phyloP scores from a whole-genome alignment of 2,888 invertebrate species.

The Abscondita cerata region DNA sequence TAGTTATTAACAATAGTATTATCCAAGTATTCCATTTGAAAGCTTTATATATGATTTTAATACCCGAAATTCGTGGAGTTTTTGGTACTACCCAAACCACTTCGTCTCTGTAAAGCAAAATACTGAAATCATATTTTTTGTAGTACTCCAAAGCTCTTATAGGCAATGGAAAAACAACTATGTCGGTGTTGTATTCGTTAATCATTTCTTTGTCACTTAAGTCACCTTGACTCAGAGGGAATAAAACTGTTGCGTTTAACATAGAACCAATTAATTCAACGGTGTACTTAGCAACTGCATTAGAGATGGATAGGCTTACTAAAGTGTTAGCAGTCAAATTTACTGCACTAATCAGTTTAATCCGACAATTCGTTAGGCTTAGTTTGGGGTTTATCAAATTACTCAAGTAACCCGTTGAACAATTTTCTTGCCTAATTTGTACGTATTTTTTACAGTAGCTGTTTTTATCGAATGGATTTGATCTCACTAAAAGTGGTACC shows the following conservation, averaged over 20 bases:
- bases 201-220: background rate
- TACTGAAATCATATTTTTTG: conserved; percentile 6
- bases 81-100: conserved; percentile 9
- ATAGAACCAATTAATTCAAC: background rate
- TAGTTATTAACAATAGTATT: background rate
- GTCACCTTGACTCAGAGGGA: background rate
- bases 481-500: background rate
- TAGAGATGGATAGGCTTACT: background rate
- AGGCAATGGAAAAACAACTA: background rate
- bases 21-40: conserved; percentile 5
- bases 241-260: background rate
- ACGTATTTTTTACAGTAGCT: background rate
- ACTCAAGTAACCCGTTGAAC: background rate
- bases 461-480: background rate
- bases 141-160: background rate
- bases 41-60: background rate
- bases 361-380: too few species aligned
- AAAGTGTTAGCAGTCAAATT: background rate
- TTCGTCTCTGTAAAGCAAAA: background rate
- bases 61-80: background rate
- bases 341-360: background rate
- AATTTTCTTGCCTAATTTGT: background rate
- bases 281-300: background rate
- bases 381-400: background rate
- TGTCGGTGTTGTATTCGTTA: background rate